phyloP scores from a whole-genome alignment of 2,797 vertebrate species.

The Salarias fasciatus region DNA sequence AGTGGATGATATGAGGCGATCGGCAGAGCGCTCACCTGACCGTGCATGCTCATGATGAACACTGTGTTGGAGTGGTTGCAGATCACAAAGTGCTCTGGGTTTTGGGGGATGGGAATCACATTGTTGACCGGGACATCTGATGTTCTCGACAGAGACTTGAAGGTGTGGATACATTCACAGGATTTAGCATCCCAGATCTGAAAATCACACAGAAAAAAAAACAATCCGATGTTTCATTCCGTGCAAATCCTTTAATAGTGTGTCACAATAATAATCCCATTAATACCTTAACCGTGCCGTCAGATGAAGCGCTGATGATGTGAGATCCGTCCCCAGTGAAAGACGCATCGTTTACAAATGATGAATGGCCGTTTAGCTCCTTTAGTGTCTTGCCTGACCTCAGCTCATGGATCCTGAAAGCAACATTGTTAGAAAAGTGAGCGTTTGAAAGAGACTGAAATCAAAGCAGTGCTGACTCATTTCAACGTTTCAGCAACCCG shows the following conservation, averaged over 20 bases:
- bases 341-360: conserved; percentile 92
- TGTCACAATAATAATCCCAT: too few relatives aligned
- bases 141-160: conserved; percentile 89
- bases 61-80: conserved; percentile 95
- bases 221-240: not conserved
- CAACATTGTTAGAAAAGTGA: conserved; percentile 13
- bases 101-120: conserved; percentile 92
- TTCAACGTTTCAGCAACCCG: not conserved
- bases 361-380: conserved; percentile 92
- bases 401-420: conserved; percentile 90
- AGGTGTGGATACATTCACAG: conserved; percentile 91
- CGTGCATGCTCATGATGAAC: conserved; percentile 95
- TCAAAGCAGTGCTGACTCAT: conserved; percentile 5
- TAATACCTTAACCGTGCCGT: conserved; percentile 95
- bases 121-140: conserved; percentile 95
- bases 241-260: too few relatives aligned
- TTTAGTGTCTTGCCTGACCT: conserved; percentile 94
- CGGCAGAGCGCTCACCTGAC: conserved; percentile 84
- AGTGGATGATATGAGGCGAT: too few relatives aligned
- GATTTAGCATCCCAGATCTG: conserved; percentile 96
- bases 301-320: conserved; percentile 94
- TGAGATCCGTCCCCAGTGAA: conserved; percentile 92
- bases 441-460: not conserved
- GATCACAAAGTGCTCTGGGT: conserved; percentile 95
- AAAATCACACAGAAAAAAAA: conserved; percentile 15